These are phyloP conservation scores for Tapirus terrestris DNA, from an alignment of 2,113 vertebrate species.

Conservation along the genomic window DNA sequence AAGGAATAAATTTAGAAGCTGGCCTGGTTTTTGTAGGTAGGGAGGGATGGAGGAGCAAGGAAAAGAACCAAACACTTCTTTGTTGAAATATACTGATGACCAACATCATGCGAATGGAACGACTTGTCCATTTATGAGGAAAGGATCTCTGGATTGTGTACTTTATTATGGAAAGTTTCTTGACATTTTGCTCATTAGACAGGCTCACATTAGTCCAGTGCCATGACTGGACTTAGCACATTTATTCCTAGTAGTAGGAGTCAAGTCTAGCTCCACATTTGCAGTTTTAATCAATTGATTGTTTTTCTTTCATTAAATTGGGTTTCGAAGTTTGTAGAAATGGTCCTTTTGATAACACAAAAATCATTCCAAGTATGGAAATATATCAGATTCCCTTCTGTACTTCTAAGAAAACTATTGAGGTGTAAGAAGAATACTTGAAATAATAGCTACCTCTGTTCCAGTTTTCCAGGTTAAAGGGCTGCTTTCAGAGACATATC, in stretches of 20 bases:
- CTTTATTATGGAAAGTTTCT: background rate
- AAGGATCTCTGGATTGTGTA: background rate
- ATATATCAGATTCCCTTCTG: background rate
- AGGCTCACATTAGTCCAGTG: fast-evolving
- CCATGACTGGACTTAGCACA: background rate
- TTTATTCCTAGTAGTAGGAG: background rate
- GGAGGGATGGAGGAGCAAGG: background rate
- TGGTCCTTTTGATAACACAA: background rate
- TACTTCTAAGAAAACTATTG: background rate
- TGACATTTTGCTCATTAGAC: background rate
- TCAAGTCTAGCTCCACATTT: background rate
- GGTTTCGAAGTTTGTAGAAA: background rate
- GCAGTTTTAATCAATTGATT: background rate
- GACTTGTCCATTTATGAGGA: background rate
- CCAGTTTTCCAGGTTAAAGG: background rate
- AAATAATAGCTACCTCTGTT: background rate
- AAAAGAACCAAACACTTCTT: background rate
- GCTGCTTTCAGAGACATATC: background rate
- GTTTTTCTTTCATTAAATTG: background rate
- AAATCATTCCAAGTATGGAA: background rate
- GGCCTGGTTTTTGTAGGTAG: background rate
- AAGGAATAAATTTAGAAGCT: background rate
- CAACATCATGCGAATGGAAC: fast-evolving
- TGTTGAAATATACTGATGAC: background rate
- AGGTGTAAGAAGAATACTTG: background rate